phyloP scores from a whole-genome alignment of 2,888 invertebrate species.

The Chloromyia formosa region DNA sequence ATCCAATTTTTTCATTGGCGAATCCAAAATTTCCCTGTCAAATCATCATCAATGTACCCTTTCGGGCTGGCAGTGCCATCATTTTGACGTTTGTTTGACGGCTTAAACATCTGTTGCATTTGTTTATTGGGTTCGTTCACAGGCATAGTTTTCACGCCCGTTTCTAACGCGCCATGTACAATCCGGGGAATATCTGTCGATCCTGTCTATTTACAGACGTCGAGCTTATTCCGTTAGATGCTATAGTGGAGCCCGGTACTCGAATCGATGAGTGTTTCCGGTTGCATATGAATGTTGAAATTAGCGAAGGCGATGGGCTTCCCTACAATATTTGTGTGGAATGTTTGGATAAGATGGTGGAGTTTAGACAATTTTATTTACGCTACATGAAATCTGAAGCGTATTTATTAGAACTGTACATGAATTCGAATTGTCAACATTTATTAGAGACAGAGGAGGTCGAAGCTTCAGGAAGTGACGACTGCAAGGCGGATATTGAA shows the following conservation, averaged over 20 bases:
- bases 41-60: neutral
- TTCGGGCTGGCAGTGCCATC: no score
- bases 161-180: neutral
- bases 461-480: no score
- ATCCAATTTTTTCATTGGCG: no score
- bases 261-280: constrained; percentile 3
- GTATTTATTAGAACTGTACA: neutral
- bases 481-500: no score
- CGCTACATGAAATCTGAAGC: constrained; percentile 19
- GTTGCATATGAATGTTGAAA: constrained; percentile 2
- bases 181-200: constrained; percentile 9
- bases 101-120: no score
- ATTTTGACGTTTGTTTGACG: no score
- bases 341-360: constrained; percentile 2
- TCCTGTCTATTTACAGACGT: constrained; percentile 24
- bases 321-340: constrained; percentile 17
- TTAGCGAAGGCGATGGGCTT: constrained; percentile 8
- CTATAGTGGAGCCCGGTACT: neutral
- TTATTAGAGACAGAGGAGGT: neutral
- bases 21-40: no score
- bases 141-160: neutral
- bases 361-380: constrained; percentile 12
- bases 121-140: no score
- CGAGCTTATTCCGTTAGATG: neutral
- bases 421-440: neutral